Evolutionary conservation across 2,888 invertebrate genomes (phyloP).

Genomic region (Tachystola acroxantha): DNA sequence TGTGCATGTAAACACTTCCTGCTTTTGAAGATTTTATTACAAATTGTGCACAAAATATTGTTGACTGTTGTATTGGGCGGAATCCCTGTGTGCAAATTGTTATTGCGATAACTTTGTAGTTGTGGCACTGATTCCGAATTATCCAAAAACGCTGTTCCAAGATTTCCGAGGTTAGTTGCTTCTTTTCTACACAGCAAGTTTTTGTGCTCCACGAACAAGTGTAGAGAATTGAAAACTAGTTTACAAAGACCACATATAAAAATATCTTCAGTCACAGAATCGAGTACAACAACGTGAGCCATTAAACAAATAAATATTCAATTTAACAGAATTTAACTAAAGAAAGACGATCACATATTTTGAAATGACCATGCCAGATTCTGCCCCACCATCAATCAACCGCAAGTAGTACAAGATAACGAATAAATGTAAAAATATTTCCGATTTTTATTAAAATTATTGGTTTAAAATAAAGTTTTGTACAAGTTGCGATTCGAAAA

Average conservation of each 20-base stretch:
- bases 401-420: no score
- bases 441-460: no score
- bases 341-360: no score
- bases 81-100: neutral
- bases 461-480: no score
- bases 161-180: neutral
- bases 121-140: no score
- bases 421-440: no score
- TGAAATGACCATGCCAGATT: no score
- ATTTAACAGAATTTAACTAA: no score
- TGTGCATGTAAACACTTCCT: slow-evolving; percentile 82
- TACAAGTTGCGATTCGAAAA: no score
- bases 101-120: neutral
- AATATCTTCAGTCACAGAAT: slow-evolving; percentile 76
- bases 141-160: no score
- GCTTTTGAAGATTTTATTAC: slow-evolving; percentile 80
- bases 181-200: slow-evolving; percentile 40
- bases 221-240: slow-evolving; percentile 79
- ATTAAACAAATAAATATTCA: no score
- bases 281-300: slow-evolving; percentile 41
- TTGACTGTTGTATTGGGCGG: neutral
- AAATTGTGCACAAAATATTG: slow-evolving; percentile 65
- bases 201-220: slow-evolving; percentile 80
- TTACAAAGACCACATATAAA: slow-evolving; percentile 85
- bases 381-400: no score